Evolutionary conservation across 2,888 invertebrate species (phyloP).

Genomic region (Tetheella fluctuosa): DNA sequence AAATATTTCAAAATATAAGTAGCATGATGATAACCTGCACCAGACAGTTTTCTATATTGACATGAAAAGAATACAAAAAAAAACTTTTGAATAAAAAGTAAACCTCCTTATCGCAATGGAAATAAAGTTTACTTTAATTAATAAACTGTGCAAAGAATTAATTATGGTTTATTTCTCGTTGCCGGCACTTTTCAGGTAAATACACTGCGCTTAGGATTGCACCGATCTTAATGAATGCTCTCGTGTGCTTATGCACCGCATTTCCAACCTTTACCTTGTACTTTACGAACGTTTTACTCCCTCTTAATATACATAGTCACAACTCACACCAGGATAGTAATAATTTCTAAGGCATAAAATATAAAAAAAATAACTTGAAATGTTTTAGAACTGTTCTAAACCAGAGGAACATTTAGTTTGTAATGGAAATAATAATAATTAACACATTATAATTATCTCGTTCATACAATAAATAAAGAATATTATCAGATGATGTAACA

Average conservation of each 20-base stretch:
- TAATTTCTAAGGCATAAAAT: neutral
- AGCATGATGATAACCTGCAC: neutral
- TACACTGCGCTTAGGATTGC: slow-evolving; percentile 47
- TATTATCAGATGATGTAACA: too few species aligned
- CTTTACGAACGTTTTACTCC: slow-evolving; percentile 32
- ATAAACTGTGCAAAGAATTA: slow-evolving; percentile 44
- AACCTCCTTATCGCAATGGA: slow-evolving; percentile 21
- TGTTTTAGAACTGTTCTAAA: too few species aligned
- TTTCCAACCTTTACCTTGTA: slow-evolving; percentile 45
- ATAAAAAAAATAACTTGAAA: too few species aligned
- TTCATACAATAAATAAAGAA: too few species aligned
- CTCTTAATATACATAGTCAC: slow-evolving; percentile 47
- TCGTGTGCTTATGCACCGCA: slow-evolving; percentile 49
- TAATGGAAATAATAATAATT: neutral
- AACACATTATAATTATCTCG: neutral
- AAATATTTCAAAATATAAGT: too few species aligned
- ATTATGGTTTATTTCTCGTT: slow-evolving; percentile 53
- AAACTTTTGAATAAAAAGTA: neutral
- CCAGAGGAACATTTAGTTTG: too few species aligned
- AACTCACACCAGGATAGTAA: slow-evolving; percentile 12
- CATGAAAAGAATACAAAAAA: neutral
- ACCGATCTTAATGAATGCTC: slow-evolving; percentile 69
- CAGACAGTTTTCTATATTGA: neutral
- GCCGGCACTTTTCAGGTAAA: slow-evolving; percentile 53
- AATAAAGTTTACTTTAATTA: slow-evolving; percentile 31